A percentile compares a stretch with the other conserved stretches of the same genome.
phyloP scores from a whole-genome alignment of 30 jellyfish, hydroid and myxozoan genomes.

The Aurelia aurita complex sp. Pacific region DNA sequence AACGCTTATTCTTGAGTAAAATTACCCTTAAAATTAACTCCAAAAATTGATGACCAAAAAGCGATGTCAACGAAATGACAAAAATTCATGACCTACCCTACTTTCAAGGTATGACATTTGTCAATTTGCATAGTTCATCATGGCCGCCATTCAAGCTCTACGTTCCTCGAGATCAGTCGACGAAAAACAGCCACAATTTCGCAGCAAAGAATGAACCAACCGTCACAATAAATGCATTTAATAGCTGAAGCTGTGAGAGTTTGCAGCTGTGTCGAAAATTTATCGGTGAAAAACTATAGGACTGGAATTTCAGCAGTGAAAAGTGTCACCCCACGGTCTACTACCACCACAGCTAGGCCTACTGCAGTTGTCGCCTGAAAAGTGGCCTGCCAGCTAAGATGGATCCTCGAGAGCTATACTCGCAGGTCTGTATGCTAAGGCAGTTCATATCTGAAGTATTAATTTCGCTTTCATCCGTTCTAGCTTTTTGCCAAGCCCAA shows the following conservation, averaged over 20 bases:
- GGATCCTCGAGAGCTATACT: conserved; percentile 21
- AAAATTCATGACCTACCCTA: too few relatives aligned
- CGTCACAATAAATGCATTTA: not conserved
- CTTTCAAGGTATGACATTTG: too few relatives aligned
- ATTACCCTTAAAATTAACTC: too few relatives aligned
- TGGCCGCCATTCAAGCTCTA: conserved; percentile 11
- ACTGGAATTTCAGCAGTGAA: too few relatives aligned
- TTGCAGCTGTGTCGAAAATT: too few relatives aligned
- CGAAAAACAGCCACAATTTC: not conserved
- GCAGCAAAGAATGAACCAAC: conserved; percentile 6
- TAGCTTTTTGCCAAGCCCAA: not conserved
- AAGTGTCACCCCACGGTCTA: not conserved
- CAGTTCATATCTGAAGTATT: not conserved
- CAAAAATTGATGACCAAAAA: too few relatives aligned
- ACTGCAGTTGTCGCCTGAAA: not conserved
- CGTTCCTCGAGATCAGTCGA: not conserved
- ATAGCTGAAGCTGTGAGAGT: too few relatives aligned
- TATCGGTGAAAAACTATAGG: too few relatives aligned
- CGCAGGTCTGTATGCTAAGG: conserved; percentile 7
- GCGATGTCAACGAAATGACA: too few relatives aligned
- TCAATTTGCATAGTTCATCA: not conserved
- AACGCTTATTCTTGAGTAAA: too few relatives aligned
- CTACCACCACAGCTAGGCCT: not conserved
- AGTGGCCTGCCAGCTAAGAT: not conserved
- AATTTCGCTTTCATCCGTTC: not conserved